Percentiles rank a stretch among this genome's conserved stretches.
Evolutionary conservation across 2,113 vertebrate genomes (phyloP).

Genomic region (Siphamia tubifer): DNA sequence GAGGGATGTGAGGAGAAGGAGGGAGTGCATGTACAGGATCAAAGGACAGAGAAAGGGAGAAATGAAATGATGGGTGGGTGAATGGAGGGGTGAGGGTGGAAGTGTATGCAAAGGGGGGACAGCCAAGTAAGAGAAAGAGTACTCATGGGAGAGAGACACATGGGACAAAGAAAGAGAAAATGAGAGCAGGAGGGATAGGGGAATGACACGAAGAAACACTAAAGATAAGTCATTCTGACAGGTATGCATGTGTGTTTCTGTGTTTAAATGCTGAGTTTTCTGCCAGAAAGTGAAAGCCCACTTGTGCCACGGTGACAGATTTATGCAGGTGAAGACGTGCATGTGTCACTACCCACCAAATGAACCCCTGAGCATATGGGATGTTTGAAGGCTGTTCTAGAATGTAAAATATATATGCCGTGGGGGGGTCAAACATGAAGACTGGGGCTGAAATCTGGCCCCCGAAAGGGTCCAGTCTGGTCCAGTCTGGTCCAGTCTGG

Average conservation of each 20-base stretch:
- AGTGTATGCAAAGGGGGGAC: neutral
- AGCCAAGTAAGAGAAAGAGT: conserved; percentile 14
- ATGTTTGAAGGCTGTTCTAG: too few species aligned
- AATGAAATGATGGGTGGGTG: conserved; percentile 48
- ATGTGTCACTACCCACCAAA: conserved; percentile 9
- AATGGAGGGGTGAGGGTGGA: conserved; percentile 28
- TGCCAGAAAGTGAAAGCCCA: conserved; percentile 59
- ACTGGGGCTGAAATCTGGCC: too few species aligned
- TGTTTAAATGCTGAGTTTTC: conserved; percentile 32
- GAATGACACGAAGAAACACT: conserved; percentile 39
- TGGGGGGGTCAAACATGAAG: too few species aligned
- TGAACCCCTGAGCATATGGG: too few species aligned
- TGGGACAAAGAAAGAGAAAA: neutral
- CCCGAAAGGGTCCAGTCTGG: too few species aligned
- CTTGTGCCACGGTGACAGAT: conserved; percentile 59
- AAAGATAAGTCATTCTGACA: conserved; percentile 64
- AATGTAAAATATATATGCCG: too few species aligned
- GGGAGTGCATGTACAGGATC: conserved; percentile 52
- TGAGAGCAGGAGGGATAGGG: neutral
- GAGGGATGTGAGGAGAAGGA: conserved; percentile 19
- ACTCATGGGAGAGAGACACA: neutral
- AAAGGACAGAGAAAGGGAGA: conserved; percentile 43
- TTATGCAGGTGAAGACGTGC: conserved; percentile 25
- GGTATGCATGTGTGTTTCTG: conserved; percentile 37
- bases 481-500: too few species aligned